Conservation (phyloP, 2,797 vertebrate species). For the Alca torda region DNA sequence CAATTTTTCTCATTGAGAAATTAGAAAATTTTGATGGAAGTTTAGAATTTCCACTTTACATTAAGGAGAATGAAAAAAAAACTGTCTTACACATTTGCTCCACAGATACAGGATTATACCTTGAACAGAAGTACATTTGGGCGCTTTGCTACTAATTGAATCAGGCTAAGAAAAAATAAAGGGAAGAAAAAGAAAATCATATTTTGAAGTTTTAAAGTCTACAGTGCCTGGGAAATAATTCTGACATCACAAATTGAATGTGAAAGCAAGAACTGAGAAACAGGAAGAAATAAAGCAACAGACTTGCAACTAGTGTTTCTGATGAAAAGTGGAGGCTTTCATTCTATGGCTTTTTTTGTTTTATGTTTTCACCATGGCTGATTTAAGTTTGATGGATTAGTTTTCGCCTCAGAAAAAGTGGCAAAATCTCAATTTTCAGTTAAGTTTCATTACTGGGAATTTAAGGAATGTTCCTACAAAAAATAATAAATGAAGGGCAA, state of each 20-base stretch:
- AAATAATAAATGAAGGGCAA: background rate
- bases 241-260: background rate
- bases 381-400: background rate
- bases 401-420: background rate
- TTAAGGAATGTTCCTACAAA: background rate
- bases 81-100: fast-evolving
- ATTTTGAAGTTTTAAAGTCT: background rate
- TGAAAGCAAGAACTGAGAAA: background rate
- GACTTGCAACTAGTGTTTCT: background rate
- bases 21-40: background rate
- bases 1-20: background rate
- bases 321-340: background rate
- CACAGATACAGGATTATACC: background rate
- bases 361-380: background rate
- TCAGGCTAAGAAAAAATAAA: background rate
- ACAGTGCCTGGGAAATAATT: background rate
- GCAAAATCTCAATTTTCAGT: background rate
- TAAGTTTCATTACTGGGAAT: background rate
- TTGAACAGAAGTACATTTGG: background rate
- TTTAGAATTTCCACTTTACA: background rate
- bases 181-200: background rate
- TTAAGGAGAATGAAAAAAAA: background rate
- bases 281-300: background rate
- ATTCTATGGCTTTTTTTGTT: background rate
- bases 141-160: background rate